A percentile compares a stretch with the other conserved stretches of the same genome.
phyloP scores from a whole-genome alignment of 2,113 vertebrate species.

The Antechinus flavipes region DNA sequence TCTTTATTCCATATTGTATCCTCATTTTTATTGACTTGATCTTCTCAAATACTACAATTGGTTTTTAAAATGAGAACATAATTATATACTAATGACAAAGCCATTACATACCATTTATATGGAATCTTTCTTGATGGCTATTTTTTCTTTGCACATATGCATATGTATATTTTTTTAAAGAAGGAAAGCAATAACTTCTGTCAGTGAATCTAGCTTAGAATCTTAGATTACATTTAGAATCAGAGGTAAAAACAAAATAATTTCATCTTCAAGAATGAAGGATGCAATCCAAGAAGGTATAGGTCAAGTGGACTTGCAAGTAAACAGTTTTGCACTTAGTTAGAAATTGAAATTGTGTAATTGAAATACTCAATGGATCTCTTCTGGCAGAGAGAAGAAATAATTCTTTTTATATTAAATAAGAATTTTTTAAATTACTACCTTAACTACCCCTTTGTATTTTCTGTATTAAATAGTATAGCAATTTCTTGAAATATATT shows the following conservation, averaged over 20 bases:
- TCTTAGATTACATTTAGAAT: neutral
- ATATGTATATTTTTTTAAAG: too few species aligned
- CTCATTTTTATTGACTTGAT: neutral
- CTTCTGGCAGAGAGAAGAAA: neutral
- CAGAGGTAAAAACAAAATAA: neutral
- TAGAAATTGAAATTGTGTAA: neutral
- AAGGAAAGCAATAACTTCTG: neutral
- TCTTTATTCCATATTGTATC: neutral
- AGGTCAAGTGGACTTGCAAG: neutral
- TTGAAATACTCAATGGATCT: neutral
- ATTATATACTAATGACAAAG: neutral
- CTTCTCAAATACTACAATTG: neutral
- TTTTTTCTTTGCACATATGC: neutral
- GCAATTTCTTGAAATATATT: neutral
- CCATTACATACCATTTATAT: neutral
- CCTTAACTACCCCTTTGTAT: neutral
- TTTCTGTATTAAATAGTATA: neutral
- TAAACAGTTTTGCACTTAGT: neutral
- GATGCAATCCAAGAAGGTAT: neutral
- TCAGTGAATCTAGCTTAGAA: neutral
- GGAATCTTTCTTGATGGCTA: neutral
- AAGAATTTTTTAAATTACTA: neutral
- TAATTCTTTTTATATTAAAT: neutral
- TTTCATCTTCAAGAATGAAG: neutral
- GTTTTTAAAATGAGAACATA: neutral